Evolutionary conservation across 2,888 invertebrate species (phyloP).

Genomic region (Dolichopus griseipennis): DNA sequence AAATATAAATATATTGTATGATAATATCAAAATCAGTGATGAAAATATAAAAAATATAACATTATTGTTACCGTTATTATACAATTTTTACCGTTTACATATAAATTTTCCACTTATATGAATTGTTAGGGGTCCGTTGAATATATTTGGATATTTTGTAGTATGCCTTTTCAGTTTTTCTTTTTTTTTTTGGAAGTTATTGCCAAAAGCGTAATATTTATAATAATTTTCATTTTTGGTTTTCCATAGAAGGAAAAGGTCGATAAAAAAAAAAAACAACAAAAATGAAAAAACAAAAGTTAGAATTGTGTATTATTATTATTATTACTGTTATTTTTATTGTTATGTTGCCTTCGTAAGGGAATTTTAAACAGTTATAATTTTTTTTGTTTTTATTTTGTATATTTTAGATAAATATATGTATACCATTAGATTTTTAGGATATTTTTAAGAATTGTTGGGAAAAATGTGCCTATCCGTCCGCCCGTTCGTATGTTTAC

Average conservation of each 20-base stretch:
- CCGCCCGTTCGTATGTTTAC: no score
- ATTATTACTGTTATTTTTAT: neutral
- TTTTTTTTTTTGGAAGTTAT: neutral
- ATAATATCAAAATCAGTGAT: conserved; percentile 6
- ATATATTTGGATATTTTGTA: neutral
- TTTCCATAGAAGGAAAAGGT: no score
- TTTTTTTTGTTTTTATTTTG: no score
- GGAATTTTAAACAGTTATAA: no score
- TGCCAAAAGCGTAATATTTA: conserved; percentile 3
- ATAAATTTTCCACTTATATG: conserved; percentile 6
- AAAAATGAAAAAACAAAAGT: neutral
- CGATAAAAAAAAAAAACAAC: neutral
- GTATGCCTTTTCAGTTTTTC: neutral
- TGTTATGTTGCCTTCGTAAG: neutral
- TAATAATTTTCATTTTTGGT: neutral
- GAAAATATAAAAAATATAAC: neutral
- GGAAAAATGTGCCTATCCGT: no score
- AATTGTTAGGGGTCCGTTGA: neutral
- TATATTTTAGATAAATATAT: no score
- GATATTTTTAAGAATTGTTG: no score
- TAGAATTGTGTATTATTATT: neutral
- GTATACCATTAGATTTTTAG: no score
- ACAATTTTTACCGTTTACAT: conserved; percentile 1
- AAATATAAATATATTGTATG: neutral
- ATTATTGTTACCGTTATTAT: neutral